These are phyloP conservation scores for Chionis minor DNA, from an alignment of 2,113 vertebrate genomes.

Conservation along the genomic window DNA sequence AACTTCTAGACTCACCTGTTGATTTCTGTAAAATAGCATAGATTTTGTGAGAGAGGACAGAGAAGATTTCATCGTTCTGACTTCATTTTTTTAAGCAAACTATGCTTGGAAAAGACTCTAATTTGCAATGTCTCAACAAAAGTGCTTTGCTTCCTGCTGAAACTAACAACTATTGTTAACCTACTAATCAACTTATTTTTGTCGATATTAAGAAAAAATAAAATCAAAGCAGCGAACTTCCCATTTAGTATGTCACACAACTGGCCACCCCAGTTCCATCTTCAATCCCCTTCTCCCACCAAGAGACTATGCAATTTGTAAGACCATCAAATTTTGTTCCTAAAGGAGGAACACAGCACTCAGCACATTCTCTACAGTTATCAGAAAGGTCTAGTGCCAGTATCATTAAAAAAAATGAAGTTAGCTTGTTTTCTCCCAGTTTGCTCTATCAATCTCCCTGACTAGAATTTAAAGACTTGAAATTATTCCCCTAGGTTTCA, in stretches of 20 bases:
- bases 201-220: neutral
- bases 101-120: neutral
- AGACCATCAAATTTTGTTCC: neutral
- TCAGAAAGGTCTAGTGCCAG: neutral
- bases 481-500: neutral
- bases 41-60: neutral
- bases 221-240: neutral
- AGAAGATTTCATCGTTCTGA: neutral
- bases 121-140: neutral
- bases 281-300: neutral
- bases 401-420: neutral
- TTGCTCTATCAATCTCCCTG: neutral
- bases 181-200: neutral
- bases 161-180: neutral
- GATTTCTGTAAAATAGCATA: neutral
- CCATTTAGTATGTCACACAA: neutral
- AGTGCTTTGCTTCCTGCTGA: neutral
- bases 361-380: neutral
- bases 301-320: neutral
- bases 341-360: neutral
- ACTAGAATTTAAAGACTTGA: neutral
- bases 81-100: neutral
- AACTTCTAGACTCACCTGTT: neutral
- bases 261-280: neutral
- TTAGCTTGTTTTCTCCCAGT: neutral